These are phyloP conservation scores for Megalops atlanticus DNA, from an alignment of 2,113 vertebrate genomes.

Conservation along the genomic window DNA sequence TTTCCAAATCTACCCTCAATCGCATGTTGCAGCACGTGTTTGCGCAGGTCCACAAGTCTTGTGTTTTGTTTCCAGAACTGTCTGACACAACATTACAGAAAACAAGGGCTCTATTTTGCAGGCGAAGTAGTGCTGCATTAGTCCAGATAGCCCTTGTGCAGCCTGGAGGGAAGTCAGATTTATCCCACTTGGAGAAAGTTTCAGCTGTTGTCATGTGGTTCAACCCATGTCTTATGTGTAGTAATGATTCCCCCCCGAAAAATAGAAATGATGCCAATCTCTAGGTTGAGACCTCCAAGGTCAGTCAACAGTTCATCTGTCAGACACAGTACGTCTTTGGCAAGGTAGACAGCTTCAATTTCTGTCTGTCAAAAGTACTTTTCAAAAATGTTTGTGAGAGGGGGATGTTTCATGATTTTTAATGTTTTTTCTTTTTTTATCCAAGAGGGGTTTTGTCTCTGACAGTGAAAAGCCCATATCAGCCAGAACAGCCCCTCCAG, in stretches of 20 bases:
- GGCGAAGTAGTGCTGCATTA: neutral
- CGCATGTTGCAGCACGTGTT: too few relatives aligned
- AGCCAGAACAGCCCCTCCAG: neutral
- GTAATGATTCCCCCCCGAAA: neutral
- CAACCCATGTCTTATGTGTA: neutral
- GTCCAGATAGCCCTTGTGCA: neutral
- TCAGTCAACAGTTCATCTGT: neutral
- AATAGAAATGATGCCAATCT: neutral
- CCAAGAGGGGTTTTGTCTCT: neutral
- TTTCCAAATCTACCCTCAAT: too few relatives aligned
- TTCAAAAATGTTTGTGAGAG: neutral
- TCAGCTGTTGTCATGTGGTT: neutral
- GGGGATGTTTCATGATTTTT: neutral
- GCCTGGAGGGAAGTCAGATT: neutral
- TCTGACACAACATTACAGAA: too few relatives aligned
- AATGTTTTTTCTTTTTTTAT: neutral
- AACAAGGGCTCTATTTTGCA: too few relatives aligned
- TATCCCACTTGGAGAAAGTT: neutral
- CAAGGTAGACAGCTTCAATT: conserved; percentile 20
- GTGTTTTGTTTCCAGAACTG: too few relatives aligned
- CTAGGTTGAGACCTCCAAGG: conserved; percentile 2
- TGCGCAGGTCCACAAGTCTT: too few relatives aligned
- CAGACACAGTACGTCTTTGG: neutral
- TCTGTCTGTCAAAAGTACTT: conserved; percentile 17
- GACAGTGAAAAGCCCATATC: neutral